Evolutionary conservation across 2,888 invertebrate species (phyloP).

Genomic region (Acanthosepion lycidas): DNA sequence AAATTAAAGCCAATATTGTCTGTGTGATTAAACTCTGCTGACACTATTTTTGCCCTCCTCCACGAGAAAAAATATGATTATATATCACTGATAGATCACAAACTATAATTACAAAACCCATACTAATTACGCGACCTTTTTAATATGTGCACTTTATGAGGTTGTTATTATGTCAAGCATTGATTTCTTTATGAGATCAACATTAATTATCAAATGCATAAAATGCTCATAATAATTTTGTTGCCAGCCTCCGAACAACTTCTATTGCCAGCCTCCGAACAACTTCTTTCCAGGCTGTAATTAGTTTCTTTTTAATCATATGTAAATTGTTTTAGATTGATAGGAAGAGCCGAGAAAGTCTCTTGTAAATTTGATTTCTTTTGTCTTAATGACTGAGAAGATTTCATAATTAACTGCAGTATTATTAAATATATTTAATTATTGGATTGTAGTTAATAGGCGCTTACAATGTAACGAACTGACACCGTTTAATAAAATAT

Average conservation of each 20-base stretch:
- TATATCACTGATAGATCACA: background rate
- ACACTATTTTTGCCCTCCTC: background rate
- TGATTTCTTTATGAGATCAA: background rate
- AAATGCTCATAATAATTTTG: background rate
- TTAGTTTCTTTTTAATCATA: background rate
- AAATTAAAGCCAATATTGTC: background rate
- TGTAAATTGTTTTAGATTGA: background rate
- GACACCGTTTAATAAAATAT: background rate
- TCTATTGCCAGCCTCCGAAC: background rate
- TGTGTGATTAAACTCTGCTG: background rate
- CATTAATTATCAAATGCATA: background rate
- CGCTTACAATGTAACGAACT: background rate
- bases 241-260: background rate
- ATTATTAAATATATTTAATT: conserved; percentile 20
- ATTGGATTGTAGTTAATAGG: background rate
- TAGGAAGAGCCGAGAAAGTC: background rate
- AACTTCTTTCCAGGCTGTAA: background rate
- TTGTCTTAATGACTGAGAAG: background rate
- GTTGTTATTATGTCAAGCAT: background rate
- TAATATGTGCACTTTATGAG: background rate
- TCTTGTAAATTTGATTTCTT: background rate
- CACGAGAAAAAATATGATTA: background rate
- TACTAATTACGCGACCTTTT: background rate
- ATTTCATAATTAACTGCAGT: background rate
- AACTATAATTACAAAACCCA: background rate